phyloP scores from a whole-genome alignment of 2,888 invertebrate species.

The Branchinecta sandiegonensis region DNA sequence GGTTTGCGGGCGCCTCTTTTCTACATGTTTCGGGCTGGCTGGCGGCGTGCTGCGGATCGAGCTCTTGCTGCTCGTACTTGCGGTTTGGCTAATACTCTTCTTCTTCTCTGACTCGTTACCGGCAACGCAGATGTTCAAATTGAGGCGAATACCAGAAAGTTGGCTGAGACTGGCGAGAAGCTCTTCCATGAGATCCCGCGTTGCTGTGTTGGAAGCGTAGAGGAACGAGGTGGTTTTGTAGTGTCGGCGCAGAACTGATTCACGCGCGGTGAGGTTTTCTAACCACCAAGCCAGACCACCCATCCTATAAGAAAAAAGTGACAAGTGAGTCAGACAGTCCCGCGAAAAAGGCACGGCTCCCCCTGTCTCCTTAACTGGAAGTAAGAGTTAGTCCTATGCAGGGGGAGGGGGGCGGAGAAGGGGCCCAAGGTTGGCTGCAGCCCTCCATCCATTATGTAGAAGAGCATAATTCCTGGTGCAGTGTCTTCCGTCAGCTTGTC shows the following conservation, averaged over 20 bases:
- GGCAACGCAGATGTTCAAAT: slow-evolving; percentile 44
- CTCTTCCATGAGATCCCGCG: slow-evolving; percentile 49
- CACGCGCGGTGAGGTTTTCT: slow-evolving; percentile 66
- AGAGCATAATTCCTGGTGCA: too few relatives aligned
- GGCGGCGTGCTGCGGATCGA: background rate
- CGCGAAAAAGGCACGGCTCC: too few relatives aligned
- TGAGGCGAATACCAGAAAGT: slow-evolving; percentile 60
- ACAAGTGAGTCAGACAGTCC: too few relatives aligned
- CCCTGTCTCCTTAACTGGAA: too few relatives aligned
- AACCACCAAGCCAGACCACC: slow-evolving; percentile 82
- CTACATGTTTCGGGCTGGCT: slow-evolving; percentile 17
- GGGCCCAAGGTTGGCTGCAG: too few relatives aligned
- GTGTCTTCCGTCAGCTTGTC: too few relatives aligned
- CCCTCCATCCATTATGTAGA: too few relatives aligned
- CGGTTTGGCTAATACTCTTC: background rate
- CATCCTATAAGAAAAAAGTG: slow-evolving; percentile 41
- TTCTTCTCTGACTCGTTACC: background rate
- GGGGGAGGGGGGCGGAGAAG: too few relatives aligned
- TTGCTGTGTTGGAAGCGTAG: slow-evolving; percentile 44
- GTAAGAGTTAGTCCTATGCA: too few relatives aligned
- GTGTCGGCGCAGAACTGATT: slow-evolving; percentile 62
- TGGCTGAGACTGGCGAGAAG: slow-evolving; percentile 63
- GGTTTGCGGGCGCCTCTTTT: background rate
- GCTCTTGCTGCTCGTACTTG: slow-evolving; percentile 3
- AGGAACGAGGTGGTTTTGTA: slow-evolving; percentile 61